These are phyloP conservation scores for Folsomia candida DNA, from an alignment of 2,888 invertebrate genomes.

Conservation along the genomic window DNA sequence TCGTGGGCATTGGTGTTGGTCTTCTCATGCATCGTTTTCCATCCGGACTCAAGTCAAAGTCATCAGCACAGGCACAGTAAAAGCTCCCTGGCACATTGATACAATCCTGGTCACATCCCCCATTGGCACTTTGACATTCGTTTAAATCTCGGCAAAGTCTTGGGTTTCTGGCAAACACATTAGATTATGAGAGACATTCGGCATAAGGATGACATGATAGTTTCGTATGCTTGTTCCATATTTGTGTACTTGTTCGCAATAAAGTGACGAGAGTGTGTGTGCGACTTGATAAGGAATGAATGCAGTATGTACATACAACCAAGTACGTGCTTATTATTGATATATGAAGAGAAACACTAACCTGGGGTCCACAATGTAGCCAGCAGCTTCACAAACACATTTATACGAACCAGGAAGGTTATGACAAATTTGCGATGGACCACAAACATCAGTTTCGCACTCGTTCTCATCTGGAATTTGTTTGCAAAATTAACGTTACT, in stretches of 20 bases:
- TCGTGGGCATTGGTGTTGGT: conserved; percentile 47
- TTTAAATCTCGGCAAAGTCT: conserved; percentile 52
- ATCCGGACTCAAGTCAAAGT: conserved; percentile 45
- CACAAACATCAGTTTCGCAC: conserved; percentile 51
- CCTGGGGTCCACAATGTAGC: conserved; percentile 53
- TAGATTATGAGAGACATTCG: background rate
- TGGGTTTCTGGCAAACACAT: conserved; percentile 37
- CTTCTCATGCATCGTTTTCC: conserved; percentile 43
- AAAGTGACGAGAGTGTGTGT: no score
- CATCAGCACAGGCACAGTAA: conserved; percentile 51
- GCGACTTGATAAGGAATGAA: no score
- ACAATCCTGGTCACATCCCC: conserved; percentile 53
- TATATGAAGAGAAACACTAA: conserved; percentile 22
- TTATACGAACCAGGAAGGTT: conserved; percentile 61
- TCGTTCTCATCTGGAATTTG: conserved; percentile 52
- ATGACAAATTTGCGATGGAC: conserved; percentile 60
- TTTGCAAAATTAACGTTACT: conserved; percentile 10
- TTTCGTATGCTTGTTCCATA: no score
- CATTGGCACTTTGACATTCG: conserved; percentile 52
- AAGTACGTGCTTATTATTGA: no score
- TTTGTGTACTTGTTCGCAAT: no score
- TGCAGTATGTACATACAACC: no score
- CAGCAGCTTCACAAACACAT: conserved; percentile 60
- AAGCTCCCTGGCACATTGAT: conserved; percentile 52
- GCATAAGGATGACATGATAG: background rate